Base-by-base conservation (phyloP, 2,797 vertebrate species). In the Takifugu ocellatus region DNA sequence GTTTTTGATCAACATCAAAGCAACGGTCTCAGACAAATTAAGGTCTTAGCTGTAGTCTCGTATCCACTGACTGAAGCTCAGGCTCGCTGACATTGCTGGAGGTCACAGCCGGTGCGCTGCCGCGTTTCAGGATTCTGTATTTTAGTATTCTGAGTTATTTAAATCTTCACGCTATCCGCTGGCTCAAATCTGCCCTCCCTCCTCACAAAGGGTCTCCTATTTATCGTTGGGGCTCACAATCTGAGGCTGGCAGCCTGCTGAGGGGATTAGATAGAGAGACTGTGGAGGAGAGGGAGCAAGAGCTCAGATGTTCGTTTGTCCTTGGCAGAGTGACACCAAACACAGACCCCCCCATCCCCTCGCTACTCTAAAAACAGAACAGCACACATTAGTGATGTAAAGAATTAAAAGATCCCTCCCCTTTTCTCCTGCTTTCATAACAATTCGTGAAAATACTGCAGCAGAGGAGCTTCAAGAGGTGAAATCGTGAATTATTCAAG, bases 161-260 rank as follows among this genome's bases (percentile, higher is more conserved):
- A 80, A 53, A 74, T 63, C 72, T 68, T 68, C 72, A 67, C 70
- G 75, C 51, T 36, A 72, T 71, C 75, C 51, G 67, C 57, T 64
- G 80, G 78, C 71, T 76, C 63, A 80, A 76, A 85, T 87, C 83
- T 84, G 49, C 62, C 70, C 52, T 66, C 84, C 84, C 79, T 77
- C 43, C 60, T 45, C 75, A 75, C 75, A 77, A 74, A 86, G 68
- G 51, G 48, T 29, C 46, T 43, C 61, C 59, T 85, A 51, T 78
- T 81, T 83, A 86, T 87, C 79, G 53, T 59, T 31, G 43, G 49
- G 56, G 74, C 70, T 27, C 82, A 77, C 66, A 65, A 62, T 55
- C 63, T 14, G 62, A 26, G 61, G 70, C 74, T 48, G 72, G 57
- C 63, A 74, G 74, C 61, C 67, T 54, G 61, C 69, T 56, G 77